phyloP scores from a whole-genome alignment of 2,888 invertebrate genomes.

The Andrena marginata region DNA sequence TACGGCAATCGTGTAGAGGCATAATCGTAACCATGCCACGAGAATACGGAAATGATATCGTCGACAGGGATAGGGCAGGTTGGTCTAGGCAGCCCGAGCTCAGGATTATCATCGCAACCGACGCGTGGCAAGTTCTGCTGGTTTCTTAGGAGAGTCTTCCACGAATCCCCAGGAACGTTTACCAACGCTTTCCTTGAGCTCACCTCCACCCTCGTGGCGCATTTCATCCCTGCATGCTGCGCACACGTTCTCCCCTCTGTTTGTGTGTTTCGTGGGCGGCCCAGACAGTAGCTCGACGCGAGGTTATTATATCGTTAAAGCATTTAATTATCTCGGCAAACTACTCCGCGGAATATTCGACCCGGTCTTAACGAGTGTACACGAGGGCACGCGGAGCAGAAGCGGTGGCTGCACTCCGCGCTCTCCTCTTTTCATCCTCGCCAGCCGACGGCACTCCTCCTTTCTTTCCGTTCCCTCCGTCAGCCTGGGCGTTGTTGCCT shows the following conservation, averaged over 20 bases:
- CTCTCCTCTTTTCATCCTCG: constrained; percentile 12
- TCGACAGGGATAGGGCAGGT: constrained; percentile 28
- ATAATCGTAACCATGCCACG: constrained; percentile 5
- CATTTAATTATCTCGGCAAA: constrained; percentile 85
- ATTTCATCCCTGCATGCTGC: constrained; percentile 9
- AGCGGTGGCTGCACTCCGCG: constrained; percentile 10
- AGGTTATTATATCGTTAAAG: constrained; percentile 85
- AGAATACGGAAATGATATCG: constrained; percentile 53
- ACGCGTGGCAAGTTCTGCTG: constrained; percentile 51
- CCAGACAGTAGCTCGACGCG: constrained; percentile 78
- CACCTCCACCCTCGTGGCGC: background rate
- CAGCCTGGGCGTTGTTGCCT: constrained; percentile 17
- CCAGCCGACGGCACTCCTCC: constrained; percentile 80
- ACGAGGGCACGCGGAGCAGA: constrained; percentile 53
- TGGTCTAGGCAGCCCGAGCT: constrained; percentile 43
- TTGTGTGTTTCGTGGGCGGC: constrained; percentile 69
- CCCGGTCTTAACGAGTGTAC: constrained; percentile 78
- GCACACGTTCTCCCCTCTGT: constrained; percentile 41
- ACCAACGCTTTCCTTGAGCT: constrained; percentile 26
- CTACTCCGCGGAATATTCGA: constrained; percentile 83
- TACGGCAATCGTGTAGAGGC: background rate
- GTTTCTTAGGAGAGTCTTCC: constrained; percentile 64
- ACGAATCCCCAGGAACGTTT: constrained; percentile 55
- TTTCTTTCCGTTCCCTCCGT: constrained; percentile 7
- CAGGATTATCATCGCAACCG: constrained; percentile 67